A percentile compares a stretch with the other conserved stretches of the same genome.
Evolutionary conservation across 2,888 invertebrate species (phyloP).

Genomic region (Polydesmus complanatus): DNA sequence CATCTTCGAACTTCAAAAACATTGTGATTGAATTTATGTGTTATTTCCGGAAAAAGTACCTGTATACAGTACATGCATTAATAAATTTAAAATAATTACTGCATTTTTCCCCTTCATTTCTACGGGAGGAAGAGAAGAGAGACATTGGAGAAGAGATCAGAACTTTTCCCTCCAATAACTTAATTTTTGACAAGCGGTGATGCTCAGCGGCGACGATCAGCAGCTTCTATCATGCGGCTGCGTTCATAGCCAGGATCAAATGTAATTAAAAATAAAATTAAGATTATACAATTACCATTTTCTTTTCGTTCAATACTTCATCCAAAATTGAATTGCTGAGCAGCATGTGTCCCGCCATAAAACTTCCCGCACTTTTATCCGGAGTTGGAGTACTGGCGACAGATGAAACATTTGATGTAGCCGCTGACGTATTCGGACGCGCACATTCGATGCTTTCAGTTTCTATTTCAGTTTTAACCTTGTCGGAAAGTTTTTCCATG

Average conservation of each 20-base stretch:
- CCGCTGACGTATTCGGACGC: background rate
- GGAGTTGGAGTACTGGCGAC: background rate
- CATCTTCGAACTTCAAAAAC: too few relatives aligned
- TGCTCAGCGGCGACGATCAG: too few relatives aligned
- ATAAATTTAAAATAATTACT: too few relatives aligned
- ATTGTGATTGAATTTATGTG: too few relatives aligned
- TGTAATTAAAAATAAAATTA: background rate
- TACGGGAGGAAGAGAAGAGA: background rate
- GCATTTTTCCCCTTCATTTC: background rate
- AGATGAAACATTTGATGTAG: background rate
- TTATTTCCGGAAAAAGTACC: too few relatives aligned
- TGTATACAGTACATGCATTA: too few relatives aligned
- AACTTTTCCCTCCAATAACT: too few relatives aligned
- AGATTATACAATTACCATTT: conserved; percentile 9
- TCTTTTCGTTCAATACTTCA: conserved; percentile 18
- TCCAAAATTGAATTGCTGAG: conserved; percentile 16
- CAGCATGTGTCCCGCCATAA: conserved; percentile 12
- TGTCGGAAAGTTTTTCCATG: background rate
- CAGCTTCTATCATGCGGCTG: too few relatives aligned
- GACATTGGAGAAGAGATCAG: too few relatives aligned
- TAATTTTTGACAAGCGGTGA: too few relatives aligned
- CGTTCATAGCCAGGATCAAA: background rate
- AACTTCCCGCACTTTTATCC: background rate
- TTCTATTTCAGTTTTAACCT: background rate
- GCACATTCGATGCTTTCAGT: background rate